Evolutionary conservation across 2,888 invertebrate genomes (phyloP), one percentile per base, ranked within the genome.

Genomic region (Furcula furcula): DNA sequence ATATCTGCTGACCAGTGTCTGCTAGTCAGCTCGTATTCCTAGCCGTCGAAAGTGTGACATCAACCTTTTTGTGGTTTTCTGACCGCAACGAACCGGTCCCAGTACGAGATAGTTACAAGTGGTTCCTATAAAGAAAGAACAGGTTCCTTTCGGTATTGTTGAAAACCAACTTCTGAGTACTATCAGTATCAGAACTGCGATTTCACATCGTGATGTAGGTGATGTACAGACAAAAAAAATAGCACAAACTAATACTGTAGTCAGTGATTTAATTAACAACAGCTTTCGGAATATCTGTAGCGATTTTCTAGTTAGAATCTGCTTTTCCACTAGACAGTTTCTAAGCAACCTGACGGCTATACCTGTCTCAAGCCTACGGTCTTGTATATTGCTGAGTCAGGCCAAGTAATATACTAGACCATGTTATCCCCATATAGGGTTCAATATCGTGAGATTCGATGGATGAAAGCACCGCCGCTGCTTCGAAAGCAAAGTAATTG

Each of bases 61-160:
- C 47, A 57, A 67, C 62, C 65, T 69, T 67, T 69, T 61, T 64
- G 73, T 75, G 70, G 76, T 72, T 69, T 73, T 55, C 68, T 73
- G 76, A 75, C 74, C 75, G 64, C 75, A 65, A 46, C 50, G 52
- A 72, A 80, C 81, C 76, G 78, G 82, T 83, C 68, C 47, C 42
- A 13, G 50, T 53, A 59, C 65, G 66, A 64, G 65, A 71, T 67
- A 69, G 68, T 67, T 62, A 76, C 84, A 83, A 81, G 82, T 84
- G 82, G 75, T 73, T 69, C 69, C 63, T 65, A 58, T 58, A 65
- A 54, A n/a, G n/a, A n/a, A n/a, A 56, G 61, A 80, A 82, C 84
- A 68, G 81, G 83, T 82, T 68, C 56, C 48, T 63, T 59, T 48
- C 46, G 46, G 65, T 69, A 73, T 75, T 73, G 67, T 78, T 71